These are phyloP conservation scores for Augochlora pura DNA, from an alignment of 1,140 invertebrate species.

Conservation along the genomic window DNA sequence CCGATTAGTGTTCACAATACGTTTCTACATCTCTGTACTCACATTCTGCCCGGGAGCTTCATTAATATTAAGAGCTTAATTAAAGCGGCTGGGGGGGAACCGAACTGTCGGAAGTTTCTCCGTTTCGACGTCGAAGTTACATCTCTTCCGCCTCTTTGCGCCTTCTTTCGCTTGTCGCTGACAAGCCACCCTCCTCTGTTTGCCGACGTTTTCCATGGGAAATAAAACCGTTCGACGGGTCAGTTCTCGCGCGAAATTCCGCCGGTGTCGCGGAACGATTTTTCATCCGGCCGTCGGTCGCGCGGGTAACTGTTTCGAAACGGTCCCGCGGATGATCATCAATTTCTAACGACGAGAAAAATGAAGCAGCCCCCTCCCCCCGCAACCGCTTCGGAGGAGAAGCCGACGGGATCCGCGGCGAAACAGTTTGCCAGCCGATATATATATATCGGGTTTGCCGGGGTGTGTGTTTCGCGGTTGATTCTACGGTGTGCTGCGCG, in stretches of 20 bases:
- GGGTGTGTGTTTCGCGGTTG: conserved; percentile 17
- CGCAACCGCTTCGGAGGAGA: not conserved
- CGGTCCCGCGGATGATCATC: not conserved
- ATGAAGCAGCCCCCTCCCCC: conserved; percentile 20
- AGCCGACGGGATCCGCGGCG: not conserved
- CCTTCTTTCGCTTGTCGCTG: not conserved
- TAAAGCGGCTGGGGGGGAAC: conserved; percentile 48
- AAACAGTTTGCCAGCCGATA: not conserved
- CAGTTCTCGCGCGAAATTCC: conserved; percentile 7
- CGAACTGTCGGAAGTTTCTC: conserved; percentile 40
- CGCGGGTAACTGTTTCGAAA: not conserved
- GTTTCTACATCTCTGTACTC: conserved; percentile 41
- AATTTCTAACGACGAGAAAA: not conserved
- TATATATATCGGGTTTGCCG: not conserved
- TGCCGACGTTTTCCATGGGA: not conserved
- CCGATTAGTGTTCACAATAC: conserved; percentile 45
- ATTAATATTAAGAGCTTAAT: conserved; percentile 63
- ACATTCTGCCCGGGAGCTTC: conserved; percentile 23
- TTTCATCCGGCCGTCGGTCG: not conserved
- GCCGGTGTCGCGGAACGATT: conserved; percentile 8
- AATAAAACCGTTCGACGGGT: not conserved
- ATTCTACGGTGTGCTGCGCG: no score
- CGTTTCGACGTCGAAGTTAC: conserved; percentile 16
- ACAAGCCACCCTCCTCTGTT: not conserved
- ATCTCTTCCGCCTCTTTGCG: conserved; percentile 15